Base-by-base conservation (phyloP, 2,113 vertebrate genomes). In the Hippocampus comes region DNA sequence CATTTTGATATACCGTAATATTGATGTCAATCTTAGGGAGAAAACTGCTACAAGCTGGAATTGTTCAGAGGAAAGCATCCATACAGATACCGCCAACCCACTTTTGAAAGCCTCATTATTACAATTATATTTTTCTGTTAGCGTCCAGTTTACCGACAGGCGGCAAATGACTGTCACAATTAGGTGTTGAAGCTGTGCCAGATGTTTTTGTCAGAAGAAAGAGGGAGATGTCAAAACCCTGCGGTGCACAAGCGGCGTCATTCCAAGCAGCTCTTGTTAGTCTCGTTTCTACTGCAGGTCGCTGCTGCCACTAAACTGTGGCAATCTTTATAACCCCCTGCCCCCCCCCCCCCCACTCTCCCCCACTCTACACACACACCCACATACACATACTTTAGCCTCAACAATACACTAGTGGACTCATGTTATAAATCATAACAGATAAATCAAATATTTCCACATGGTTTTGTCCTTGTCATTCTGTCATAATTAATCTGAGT, bases 221-320 rank as follows among this genome's bases (percentile, higher is more conserved):
- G 83, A 21, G 81, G 86, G 87, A 83, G 83, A 88, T 90, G 88
- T 89, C 86, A 90, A 88, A 91, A 89, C 90, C 88, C 74, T 73
- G 73, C 43, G 75, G 83, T 84, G 87, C 86, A 85, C 87, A 88
- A 82, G 82, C 82, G 63, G 78, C 80, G 82, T 76, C 84, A 60
- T 68, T 84, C 80, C 80, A 87, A 83, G 82, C 80, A 82, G 75
- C 78, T 75, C 84, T 86, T 87, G 84, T 87, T 89, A 85, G 85
- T 81, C 82, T 78, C 77, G 80, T 73, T 80, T 78, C 70, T 73
- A 82, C 79, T 78, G 82, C 72, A 82, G 71, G 80, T 74, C 77
- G 78, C 73, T 64, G 80, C 61, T 82, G 74, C 51, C 74, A 79
- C 76, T 78, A 72, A 73, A 77, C 72, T 61, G 49, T 4, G 23